Conservation (phyloP, 2,113 vertebrate genomes). For the Empidonax alnorum region DNA sequence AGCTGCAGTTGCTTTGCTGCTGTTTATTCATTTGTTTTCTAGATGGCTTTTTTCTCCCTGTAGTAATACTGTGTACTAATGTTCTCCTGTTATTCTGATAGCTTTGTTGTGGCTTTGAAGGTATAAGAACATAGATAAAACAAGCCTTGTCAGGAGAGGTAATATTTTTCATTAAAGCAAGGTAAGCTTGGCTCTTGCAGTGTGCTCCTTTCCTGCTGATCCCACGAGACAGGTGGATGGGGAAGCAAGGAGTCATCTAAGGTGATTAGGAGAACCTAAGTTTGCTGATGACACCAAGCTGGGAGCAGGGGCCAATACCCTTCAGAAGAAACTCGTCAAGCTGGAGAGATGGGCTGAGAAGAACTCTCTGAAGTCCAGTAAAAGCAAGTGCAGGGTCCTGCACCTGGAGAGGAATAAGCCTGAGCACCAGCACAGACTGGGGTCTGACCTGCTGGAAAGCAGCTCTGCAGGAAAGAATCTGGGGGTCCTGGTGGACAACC, state of each 20-base stretch:
- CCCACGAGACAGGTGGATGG: background rate
- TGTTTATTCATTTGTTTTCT: background rate
- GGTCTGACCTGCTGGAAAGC: background rate
- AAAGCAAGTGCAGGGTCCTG: background rate
- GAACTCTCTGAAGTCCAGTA: too few relatives aligned
- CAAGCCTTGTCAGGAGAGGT: background rate
- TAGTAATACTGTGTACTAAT: background rate
- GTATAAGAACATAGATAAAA: background rate
- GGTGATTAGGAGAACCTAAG: background rate
- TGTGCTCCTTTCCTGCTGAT: background rate
- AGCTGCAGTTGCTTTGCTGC: background rate
- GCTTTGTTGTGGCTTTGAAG: background rate
- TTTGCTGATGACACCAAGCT: background rate
- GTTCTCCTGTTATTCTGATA: background rate
- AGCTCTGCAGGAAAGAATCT: background rate
- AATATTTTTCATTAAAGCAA: background rate
- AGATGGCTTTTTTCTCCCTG: background rate
- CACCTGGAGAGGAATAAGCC: background rate
- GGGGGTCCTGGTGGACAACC: background rate
- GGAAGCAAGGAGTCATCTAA: background rate
- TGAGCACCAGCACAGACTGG: background rate
- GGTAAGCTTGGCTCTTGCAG: background rate
- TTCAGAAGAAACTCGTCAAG: background rate
- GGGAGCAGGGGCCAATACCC: background rate
- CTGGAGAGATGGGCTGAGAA: background rate